A percentile compares a stretch with the other conserved stretches of the same genome.
Conservation (phyloP, 2,113 vertebrate genomes). For the Salminus brasiliensis region DNA sequence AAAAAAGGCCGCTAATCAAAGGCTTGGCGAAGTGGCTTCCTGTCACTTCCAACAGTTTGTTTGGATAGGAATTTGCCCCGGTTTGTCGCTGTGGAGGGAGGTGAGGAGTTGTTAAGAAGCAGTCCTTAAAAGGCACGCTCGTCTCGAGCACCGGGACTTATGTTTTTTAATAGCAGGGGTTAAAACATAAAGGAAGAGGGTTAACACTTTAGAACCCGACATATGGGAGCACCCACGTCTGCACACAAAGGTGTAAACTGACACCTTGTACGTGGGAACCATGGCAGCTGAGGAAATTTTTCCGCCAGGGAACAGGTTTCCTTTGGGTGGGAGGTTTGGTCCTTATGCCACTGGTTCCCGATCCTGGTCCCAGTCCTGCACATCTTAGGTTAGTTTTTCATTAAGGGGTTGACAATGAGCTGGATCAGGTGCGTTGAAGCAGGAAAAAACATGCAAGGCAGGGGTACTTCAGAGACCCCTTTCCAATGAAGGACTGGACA, state of each 20-base stretch:
- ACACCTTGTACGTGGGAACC: constrained; percentile 43
- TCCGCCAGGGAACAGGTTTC: background rate
- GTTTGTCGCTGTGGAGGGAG: background rate
- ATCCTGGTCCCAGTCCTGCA: background rate
- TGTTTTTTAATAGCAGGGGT: background rate
- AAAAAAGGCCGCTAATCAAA: constrained; percentile 12
- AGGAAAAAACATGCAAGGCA: background rate
- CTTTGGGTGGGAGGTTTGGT: background rate
- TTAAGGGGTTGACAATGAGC: background rate
- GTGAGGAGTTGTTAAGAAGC: background rate
- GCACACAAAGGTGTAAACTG: constrained; percentile 48
- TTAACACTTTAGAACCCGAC: background rate
- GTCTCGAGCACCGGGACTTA: background rate
- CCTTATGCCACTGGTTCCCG: background rate
- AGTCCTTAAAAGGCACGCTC: constrained; percentile 9
- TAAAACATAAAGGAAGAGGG: background rate
- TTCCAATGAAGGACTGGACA: background rate
- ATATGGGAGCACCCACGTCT: constrained; percentile 40
- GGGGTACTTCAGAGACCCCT: too few relatives aligned
- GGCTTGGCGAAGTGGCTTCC: background rate
- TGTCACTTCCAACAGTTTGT: background rate
- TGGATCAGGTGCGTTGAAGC: background rate
- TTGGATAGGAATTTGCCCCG: background rate
- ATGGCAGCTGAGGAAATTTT: constrained; percentile 23
- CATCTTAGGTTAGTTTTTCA: background rate